A percentile compares a stretch with the other conserved stretches of the same genome.
Conservation (phyloP, 2,888 invertebrate genomes). For the Deroplatys truncata region DNA sequence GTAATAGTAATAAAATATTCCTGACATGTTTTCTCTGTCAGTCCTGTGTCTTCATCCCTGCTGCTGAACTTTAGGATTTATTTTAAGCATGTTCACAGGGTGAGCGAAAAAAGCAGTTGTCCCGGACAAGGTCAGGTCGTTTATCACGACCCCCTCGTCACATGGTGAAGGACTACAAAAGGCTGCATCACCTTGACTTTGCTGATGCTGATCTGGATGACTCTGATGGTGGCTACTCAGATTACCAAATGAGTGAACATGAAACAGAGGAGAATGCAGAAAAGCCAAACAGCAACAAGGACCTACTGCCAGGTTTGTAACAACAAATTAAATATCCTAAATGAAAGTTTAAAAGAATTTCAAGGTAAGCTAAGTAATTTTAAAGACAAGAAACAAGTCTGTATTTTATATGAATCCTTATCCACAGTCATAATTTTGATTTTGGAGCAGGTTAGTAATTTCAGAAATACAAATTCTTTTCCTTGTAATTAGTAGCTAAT, state of each 20-base stretch:
- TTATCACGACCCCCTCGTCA: conserved; percentile 57
- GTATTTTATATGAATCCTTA: too few relatives aligned
- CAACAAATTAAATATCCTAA: neutral
- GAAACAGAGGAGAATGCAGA: conserved; percentile 29
- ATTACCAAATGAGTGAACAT: conserved; percentile 45
- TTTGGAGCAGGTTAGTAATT: too few relatives aligned
- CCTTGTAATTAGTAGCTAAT: too few relatives aligned
- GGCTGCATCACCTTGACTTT: conserved; percentile 53
- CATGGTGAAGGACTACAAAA: conserved; percentile 58
- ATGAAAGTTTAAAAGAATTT: neutral
- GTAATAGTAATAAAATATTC: too few relatives aligned
- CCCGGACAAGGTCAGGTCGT: conserved; percentile 53
- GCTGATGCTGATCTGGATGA: conserved; percentile 53
- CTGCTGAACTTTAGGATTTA: neutral
- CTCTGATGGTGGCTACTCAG: conserved; percentile 56
- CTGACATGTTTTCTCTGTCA: too few relatives aligned
- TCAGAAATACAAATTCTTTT: too few relatives aligned
- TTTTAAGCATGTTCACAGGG: conserved; percentile 37
- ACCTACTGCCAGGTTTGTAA: conserved; percentile 15
- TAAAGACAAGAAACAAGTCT: neutral
- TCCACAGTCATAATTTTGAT: too few relatives aligned
- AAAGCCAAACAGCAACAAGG: conserved; percentile 3
- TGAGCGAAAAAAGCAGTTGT: conserved; percentile 47
- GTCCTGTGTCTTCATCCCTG: neutral
- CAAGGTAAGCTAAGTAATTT: neutral